phyloP scores from a whole-genome alignment of 2,797 vertebrate species.

The Enteromius radiatus region DNA sequence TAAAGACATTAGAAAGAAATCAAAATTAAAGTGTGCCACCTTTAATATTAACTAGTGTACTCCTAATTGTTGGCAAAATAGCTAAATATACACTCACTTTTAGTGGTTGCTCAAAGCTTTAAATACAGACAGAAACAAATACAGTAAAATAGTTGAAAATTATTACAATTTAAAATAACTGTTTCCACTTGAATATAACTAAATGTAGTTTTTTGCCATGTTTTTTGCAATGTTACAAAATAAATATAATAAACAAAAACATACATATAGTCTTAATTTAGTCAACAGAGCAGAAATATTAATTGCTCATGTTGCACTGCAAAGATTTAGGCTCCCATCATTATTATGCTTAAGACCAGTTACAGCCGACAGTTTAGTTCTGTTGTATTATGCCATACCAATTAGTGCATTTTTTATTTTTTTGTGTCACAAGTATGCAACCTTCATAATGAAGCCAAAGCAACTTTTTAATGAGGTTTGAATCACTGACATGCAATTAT shows the following conservation, averaged over 20 bases:
- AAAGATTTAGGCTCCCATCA: neutral
- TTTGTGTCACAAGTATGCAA: constrained; percentile 47
- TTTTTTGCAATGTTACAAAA: too few relatives aligned
- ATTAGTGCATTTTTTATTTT: constrained; percentile 40
- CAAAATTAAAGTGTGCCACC: neutral
- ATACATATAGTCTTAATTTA: neutral
- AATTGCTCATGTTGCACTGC: neutral
- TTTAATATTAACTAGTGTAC: neutral
- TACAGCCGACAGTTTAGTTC: neutral
- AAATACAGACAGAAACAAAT: neutral
- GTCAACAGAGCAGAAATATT: neutral
- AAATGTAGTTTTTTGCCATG: neutral
- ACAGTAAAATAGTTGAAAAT: neutral
- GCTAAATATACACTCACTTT: neutral
- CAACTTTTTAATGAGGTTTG: constrained; percentile 52
- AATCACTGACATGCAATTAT: constrained; percentile 54
- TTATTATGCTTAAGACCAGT: neutral
- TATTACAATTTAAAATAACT: neutral
- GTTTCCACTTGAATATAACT: neutral
- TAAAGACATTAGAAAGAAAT: neutral
- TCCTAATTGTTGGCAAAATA: neutral
- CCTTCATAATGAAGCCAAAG: constrained; percentile 28
- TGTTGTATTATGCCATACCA: constrained; percentile 25
- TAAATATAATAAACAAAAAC: too few relatives aligned
- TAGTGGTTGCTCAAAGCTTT: neutral